A percentile compares a stretch with the other conserved stretches of the same genome.
Conservation (phyloP, 2,797 vertebrate species). For the Trichosurus vulpecula region DNA sequence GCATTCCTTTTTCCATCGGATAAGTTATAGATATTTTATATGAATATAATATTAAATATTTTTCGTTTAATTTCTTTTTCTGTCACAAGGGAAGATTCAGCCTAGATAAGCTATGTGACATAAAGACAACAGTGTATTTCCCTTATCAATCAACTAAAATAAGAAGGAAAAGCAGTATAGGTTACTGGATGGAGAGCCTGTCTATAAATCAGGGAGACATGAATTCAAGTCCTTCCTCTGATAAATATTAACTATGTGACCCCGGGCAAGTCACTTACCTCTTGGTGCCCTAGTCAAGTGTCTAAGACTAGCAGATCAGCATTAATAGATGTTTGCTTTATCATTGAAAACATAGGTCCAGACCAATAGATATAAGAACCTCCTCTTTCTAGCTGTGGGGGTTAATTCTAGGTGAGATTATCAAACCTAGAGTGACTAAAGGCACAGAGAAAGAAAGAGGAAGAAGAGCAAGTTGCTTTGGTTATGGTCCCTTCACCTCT, state of each 20-base stretch:
- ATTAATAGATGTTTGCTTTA: background rate
- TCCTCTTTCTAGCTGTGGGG: background rate
- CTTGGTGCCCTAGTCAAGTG: background rate
- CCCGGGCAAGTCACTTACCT: background rate
- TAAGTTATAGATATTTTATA: background rate
- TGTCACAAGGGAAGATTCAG: background rate
- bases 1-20: background rate
- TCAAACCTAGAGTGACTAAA: background rate
- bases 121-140: background rate
- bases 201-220: background rate
- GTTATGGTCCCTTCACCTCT: background rate
- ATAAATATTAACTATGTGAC: background rate
- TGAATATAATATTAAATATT: background rate
- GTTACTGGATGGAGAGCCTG: background rate
- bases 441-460: background rate
- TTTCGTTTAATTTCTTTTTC: background rate
- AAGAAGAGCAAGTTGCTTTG: background rate
- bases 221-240: background rate
- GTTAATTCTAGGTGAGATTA: background rate
- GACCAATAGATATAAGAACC: background rate
- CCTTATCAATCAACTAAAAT: background rate
- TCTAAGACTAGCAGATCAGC: background rate
- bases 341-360: background rate
- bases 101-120: background rate
- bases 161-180: background rate